These are phyloP conservation scores for Hydrozoanthus tunicans DNA, from an alignment of 64 coral and sea anemone genomes.

Conservation along the genomic window DNA sequence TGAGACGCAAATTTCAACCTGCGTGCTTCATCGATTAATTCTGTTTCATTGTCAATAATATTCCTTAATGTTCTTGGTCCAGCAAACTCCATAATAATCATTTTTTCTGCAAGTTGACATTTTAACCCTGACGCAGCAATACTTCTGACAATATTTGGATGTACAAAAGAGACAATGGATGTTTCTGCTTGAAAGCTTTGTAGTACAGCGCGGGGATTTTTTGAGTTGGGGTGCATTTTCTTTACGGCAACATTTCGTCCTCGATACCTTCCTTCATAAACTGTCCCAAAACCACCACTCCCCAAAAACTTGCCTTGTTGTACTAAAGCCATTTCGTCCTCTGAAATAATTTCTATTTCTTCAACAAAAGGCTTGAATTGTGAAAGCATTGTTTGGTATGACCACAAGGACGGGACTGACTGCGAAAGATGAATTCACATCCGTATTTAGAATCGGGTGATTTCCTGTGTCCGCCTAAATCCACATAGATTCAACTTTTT, in stretches of 20 bases:
- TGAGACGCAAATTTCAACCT: constrained; percentile 82
- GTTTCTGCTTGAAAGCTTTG: constrained; percentile 97
- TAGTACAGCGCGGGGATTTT: constrained; percentile 87
- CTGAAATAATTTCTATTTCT: constrained; percentile 85
- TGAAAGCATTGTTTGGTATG: constrained; percentile 71
- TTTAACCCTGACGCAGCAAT: constrained; percentile 71
- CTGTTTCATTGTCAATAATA: constrained; percentile 87
- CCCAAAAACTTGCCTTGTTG: constrained; percentile 72
- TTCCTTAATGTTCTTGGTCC: constrained; percentile 80
- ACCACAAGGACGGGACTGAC: constrained; percentile 48
- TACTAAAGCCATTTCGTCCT: constrained; percentile 84
- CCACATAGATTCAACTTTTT: constrained; percentile 46
- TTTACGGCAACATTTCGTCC: constrained; percentile 83
- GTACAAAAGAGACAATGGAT: constrained; percentile 78
- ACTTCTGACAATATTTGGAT: constrained; percentile 87
- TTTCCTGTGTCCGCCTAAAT: constrained; percentile 44
- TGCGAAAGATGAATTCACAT: constrained; percentile 69
- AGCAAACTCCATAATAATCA: constrained; percentile 93
- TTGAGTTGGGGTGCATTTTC: constrained; percentile 85
- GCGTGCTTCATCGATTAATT: constrained; percentile 66
- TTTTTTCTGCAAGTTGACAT: constrained; percentile 46
- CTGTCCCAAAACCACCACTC: constrained; percentile 94
- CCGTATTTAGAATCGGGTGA: constrained; percentile 48
- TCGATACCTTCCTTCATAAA: constrained; percentile 79
- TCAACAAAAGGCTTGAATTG: constrained; percentile 82